Evolutionary conservation across 2,888 invertebrate species (phyloP).

Genomic region (Andrena flavipes): DNA sequence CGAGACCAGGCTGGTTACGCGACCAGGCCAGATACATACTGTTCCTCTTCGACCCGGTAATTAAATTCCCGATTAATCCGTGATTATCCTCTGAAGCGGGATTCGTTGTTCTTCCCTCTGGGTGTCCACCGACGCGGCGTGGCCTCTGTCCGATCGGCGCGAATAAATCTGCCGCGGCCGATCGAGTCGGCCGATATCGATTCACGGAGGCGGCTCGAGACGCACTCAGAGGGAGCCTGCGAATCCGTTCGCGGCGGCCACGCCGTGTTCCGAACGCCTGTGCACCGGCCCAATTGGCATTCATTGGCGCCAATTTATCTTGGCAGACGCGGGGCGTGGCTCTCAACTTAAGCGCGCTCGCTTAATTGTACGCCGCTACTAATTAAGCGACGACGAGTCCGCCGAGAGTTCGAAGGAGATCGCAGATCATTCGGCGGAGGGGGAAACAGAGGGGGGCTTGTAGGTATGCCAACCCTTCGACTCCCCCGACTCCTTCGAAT

Average conservation of each 20-base stretch:
- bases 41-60: slow-evolving; percentile 31
- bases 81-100: slow-evolving; percentile 56
- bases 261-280: slow-evolving; percentile 43
- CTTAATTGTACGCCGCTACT: slow-evolving; percentile 75
- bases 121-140: background rate
- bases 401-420: slow-evolving; percentile 31
- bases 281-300: slow-evolving; percentile 73
- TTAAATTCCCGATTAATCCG: slow-evolving; percentile 60
- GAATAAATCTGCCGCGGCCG: slow-evolving; percentile 63
- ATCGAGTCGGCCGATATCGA: slow-evolving; percentile 64
- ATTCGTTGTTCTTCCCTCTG: background rate
- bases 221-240: slow-evolving; percentile 63
- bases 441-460: background rate
- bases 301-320: slow-evolving; percentile 76
- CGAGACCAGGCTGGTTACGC: background rate
- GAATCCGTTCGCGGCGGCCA: slow-evolving; percentile 42
- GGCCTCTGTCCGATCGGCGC: slow-evolving; percentile 48
- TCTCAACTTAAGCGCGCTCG: slow-evolving; percentile 70
- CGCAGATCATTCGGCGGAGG: background rate
- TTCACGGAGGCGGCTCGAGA: slow-evolving; percentile 65
- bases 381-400: slow-evolving; percentile 72
- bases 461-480: background rate
- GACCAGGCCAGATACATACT: background rate
- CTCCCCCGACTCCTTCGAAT: background rate
- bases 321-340: slow-evolving; percentile 63